Evolutionary conservation across 2,113 vertebrate genomes (phyloP).

Genomic region (Sinosuthora webbiana): DNA sequence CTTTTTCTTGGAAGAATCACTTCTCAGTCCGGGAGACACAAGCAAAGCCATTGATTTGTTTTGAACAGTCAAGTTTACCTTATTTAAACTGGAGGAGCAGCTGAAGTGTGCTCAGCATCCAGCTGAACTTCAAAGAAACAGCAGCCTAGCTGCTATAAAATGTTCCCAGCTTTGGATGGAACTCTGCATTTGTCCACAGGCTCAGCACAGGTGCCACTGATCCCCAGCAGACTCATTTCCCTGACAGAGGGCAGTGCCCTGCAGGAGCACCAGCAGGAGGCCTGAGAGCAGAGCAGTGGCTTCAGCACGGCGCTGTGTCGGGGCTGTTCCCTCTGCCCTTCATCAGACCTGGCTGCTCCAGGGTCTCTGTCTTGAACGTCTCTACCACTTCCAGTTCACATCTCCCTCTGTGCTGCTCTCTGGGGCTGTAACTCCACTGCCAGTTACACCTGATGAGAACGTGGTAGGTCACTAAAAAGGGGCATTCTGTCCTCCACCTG

Average conservation of each 20-base stretch:
- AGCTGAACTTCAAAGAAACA: neutral
- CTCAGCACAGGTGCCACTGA: neutral
- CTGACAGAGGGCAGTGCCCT: neutral
- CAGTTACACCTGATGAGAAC: neutral
- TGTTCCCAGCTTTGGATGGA: neutral
- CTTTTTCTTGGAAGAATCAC: neutral
- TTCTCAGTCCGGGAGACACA: neutral
- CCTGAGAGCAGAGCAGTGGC: neutral
- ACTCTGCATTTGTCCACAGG: neutral
- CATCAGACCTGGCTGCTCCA: neutral
- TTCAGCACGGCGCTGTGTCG: accelerated
- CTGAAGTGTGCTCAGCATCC: neutral
- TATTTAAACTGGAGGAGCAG: neutral
- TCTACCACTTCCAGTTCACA: neutral
- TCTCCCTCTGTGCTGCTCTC: neutral
- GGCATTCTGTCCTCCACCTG: neutral
- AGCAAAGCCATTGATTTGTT: neutral
- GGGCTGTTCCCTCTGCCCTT: neutral
- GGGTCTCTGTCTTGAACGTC: accelerated
- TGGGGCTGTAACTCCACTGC: neutral
- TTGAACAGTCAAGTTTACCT: neutral
- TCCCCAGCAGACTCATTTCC: neutral
- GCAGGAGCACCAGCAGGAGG: neutral
- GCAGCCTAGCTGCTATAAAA: neutral
- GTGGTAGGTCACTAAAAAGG: neutral